A percentile compares a stretch with the other conserved stretches of the same genome.
These are phyloP conservation scores for Drosophila sp. DNA, from an alignment of 1,140 invertebrate genomes.

Conservation along the genomic window DNA sequence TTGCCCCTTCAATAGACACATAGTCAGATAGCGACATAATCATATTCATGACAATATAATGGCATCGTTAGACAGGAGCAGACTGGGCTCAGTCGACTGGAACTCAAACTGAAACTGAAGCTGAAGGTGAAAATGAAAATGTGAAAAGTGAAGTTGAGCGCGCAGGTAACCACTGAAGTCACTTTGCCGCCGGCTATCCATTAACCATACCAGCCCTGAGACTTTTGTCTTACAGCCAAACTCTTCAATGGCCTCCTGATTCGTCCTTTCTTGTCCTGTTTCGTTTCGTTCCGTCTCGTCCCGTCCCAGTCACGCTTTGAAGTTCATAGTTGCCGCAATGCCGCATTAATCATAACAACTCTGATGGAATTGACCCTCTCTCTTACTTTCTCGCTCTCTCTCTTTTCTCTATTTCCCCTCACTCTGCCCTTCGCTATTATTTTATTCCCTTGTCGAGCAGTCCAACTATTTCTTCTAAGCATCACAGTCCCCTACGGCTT, in stretches of 20 bases:
- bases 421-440: not conserved
- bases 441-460: not conserved
- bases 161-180: constrained; percentile 41
- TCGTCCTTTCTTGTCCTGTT: not conserved
- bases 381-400: not conserved
- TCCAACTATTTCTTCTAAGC: too few species aligned
- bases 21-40: constrained; percentile 42
- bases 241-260: constrained; percentile 1
- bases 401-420: not conserved
- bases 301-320: constrained; percentile 40
- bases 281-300: not conserved
- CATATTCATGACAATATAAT: constrained; percentile 79
- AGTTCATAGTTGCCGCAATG: constrained; percentile 56
- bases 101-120: constrained; percentile 21
- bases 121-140: too few species aligned
- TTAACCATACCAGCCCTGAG: constrained; percentile 46
- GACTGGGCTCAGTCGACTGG: constrained; percentile 29
- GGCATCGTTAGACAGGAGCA: constrained; percentile 61
- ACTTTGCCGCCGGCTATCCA: constrained; percentile 57
- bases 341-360: constrained; percentile 60
- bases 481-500: too few species aligned
- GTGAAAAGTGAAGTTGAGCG: too few species aligned
- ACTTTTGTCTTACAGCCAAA: constrained; percentile 28
- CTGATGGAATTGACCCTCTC: constrained; percentile 13
- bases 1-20: too few species aligned